Evolutionary conservation across 2,888 invertebrate genomes (phyloP).

Genomic region (Stomorhina lunata): DNA sequence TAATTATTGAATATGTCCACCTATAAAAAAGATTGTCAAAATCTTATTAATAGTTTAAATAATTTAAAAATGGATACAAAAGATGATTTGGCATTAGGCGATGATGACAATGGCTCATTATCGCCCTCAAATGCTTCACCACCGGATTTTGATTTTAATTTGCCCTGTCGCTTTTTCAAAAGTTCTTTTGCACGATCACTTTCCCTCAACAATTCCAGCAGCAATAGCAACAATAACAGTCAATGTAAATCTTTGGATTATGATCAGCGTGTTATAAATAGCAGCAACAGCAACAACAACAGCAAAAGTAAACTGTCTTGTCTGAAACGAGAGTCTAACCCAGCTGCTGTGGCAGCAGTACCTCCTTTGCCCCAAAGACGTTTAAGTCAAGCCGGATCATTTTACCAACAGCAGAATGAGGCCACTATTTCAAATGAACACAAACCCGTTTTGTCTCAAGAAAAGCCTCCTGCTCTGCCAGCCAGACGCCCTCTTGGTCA

Average conservation of each 20-base stretch:
- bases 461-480: constrained; percentile 73
- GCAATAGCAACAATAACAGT: constrained; percentile 63
- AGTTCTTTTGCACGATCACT: constrained; percentile 82
- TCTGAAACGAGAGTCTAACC: constrained; percentile 46
- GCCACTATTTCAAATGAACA: constrained; percentile 51
- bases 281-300: constrained; percentile 64
- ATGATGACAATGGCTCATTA: not conserved
- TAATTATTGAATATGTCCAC: constrained; percentile 7
- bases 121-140: constrained; percentile 67
- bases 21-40: constrained; percentile 9
- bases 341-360: constrained; percentile 51
- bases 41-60: constrained; percentile 18
- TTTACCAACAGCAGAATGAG: constrained; percentile 48
- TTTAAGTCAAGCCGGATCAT: constrained; percentile 59
- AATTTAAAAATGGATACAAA: constrained; percentile 47
- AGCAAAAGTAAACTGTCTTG: constrained; percentile 29
- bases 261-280: constrained; percentile 68
- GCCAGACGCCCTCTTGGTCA: constrained; percentile 69
- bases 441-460: constrained; percentile 63
- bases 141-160: constrained; percentile 78
- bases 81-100: constrained; percentile 23
- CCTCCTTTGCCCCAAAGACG: constrained; percentile 68
- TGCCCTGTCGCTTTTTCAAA: constrained; percentile 81
- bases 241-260: constrained; percentile 79
- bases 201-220: constrained; percentile 75